Evolutionary conservation across 2,113 vertebrate species (phyloP).

Genomic region (Grallaria varia): DNA sequence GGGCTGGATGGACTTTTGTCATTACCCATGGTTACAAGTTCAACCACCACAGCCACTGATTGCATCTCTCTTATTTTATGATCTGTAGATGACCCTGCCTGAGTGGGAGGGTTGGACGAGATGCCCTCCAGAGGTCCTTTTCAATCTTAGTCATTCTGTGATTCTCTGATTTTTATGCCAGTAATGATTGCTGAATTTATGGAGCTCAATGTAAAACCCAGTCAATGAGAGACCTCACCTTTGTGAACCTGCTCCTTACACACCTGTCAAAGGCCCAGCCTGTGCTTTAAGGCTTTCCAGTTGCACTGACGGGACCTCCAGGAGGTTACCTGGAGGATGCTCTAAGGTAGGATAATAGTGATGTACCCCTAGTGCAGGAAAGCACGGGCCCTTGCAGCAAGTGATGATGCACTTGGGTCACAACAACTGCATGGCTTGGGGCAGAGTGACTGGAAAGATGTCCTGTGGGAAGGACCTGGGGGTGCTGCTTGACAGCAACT

Average conservation of each 20-base stretch:
- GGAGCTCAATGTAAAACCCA: not conserved
- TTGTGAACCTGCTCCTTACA: not conserved
- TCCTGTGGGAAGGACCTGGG: accelerated
- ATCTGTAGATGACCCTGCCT: not conserved
- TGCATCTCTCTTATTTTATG: not conserved
- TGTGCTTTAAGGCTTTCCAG: not conserved
- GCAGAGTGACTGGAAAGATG: not conserved
- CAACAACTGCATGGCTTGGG: not conserved
- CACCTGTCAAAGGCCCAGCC: not conserved
- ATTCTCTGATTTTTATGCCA: not conserved
- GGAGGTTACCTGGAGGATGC: not conserved
- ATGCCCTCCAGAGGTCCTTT: not conserved
- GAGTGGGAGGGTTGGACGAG: not conserved
- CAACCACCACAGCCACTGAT: not conserved
- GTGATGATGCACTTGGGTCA: not conserved
- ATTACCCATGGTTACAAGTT: not conserved
- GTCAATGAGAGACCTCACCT: not conserved
- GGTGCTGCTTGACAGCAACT: accelerated
- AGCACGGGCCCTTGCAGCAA: not conserved
- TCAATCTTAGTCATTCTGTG: not conserved
- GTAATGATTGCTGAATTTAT: not conserved
- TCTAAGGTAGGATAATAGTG: not conserved
- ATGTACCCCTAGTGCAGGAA: not conserved
- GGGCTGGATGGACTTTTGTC: not conserved
- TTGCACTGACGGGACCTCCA: not conserved